Evolutionary conservation across 2,888 invertebrate species (phyloP).

Genomic region (Aspidapion aeneum): DNA sequence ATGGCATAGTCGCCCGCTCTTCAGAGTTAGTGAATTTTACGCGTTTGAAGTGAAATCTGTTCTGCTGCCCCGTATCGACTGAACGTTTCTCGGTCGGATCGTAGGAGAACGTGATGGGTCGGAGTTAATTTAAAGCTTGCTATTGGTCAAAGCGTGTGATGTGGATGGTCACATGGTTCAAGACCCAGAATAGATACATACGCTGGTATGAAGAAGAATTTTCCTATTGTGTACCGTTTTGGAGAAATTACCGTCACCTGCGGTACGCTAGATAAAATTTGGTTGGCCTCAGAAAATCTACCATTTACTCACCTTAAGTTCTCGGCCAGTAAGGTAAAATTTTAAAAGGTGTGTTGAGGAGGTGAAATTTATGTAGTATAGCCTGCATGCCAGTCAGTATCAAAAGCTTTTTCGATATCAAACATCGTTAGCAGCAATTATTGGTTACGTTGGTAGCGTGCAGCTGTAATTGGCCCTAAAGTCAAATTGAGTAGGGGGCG

Average conservation of each 20-base stretch:
- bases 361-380: slow-evolving; percentile 3
- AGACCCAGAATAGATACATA: too few relatives aligned
- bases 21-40: too few relatives aligned
- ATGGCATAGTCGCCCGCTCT: too few relatives aligned
- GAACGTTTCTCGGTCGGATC: too few relatives aligned
- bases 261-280: slow-evolving; percentile 7
- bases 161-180: too few relatives aligned
- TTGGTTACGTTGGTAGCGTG: neutral
- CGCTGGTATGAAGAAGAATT: slow-evolving; percentile 1
- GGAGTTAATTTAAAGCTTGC: too few relatives aligned
- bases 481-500: slow-evolving; percentile 3
- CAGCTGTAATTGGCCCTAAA: neutral
- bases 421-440: neutral
- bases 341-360: neutral
- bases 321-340: neutral
- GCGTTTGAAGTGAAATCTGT: too few relatives aligned
- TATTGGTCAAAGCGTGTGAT: too few relatives aligned
- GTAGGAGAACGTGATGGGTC: too few relatives aligned
- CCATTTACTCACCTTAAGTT: slow-evolving; percentile 2
- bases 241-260: slow-evolving; percentile 14
- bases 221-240: slow-evolving; percentile 3
- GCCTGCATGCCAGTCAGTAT: slow-evolving; percentile 7
- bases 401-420: slow-evolving; percentile 9
- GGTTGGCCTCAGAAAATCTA: neutral
- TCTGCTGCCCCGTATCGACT: too few relatives aligned